A percentile compares a stretch with the other conserved stretches of the same genome.
Evolutionary conservation across 2,113 vertebrate genomes (phyloP).

Genomic region (Heliornis fulica): DNA sequence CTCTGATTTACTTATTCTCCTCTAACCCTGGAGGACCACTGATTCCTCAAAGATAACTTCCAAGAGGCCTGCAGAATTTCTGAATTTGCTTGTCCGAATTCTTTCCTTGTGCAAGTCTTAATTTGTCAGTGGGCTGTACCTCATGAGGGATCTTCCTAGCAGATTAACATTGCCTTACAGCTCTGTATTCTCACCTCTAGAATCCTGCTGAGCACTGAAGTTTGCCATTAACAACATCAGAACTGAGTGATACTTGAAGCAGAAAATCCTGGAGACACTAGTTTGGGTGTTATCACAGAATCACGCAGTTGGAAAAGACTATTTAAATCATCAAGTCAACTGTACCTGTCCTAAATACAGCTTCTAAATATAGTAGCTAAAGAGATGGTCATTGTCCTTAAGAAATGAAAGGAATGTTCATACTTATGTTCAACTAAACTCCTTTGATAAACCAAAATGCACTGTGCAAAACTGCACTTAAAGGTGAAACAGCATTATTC

Average conservation of each 20-base stretch:
- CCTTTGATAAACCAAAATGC: background rate
- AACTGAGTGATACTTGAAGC: background rate
- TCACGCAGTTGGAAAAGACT: too few relatives aligned
- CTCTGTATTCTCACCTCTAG: background rate
- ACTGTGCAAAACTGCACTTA: background rate
- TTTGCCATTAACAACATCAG: background rate
- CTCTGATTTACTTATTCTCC: background rate
- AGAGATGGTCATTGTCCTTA: background rate
- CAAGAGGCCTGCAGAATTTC: background rate
- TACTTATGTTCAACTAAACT: background rate
- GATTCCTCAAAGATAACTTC: background rate
- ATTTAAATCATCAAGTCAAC: too few relatives aligned
- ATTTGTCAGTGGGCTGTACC: background rate
- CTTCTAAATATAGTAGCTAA: too few relatives aligned
- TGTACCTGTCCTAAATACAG: too few relatives aligned
- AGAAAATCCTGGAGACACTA: background rate
- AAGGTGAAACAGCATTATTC: background rate
- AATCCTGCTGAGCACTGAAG: background rate
- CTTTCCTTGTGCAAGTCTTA: background rate
- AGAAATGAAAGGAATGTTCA: background rate
- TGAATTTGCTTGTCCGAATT: background rate
- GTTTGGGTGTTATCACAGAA: background rate
- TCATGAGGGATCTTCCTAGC: background rate
- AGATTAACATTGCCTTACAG: background rate
- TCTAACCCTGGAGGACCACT: background rate